Conservation (phyloP, 2,888 invertebrate species). For the Micoletzkya japonica region DNA sequence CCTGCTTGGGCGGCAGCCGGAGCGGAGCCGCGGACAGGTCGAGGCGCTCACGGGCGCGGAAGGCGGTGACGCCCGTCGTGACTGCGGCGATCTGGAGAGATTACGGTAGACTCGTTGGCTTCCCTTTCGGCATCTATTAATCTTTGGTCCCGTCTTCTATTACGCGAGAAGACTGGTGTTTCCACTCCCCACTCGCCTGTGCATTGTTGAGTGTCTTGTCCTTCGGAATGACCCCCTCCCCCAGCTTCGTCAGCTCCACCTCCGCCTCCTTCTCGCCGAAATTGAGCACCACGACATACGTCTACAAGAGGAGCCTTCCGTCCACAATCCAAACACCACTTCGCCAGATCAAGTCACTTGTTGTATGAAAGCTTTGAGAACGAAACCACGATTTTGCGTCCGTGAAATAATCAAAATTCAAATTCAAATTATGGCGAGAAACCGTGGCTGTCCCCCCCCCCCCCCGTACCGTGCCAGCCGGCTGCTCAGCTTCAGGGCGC, state of each 20-base stretch:
- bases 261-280: constrained; percentile 36
- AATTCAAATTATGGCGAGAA: too few species aligned
- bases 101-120: background rate
- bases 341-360: too few species aligned
- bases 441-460: too few species aligned
- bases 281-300: constrained; percentile 39
- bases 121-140: background rate
- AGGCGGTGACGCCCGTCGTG: constrained; percentile 38
- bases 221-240: constrained; percentile 34
- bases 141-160: background rate
- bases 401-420: too few species aligned
- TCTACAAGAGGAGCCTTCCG: constrained; percentile 20
- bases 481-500: constrained; percentile 29
- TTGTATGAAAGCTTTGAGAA: too few species aligned
- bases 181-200: constrained; percentile 32
- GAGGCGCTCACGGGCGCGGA: constrained; percentile 33
- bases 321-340: too few species aligned
- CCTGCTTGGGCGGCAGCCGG: constrained; percentile 41
- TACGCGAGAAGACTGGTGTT: background rate
- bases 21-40: constrained; percentile 32
- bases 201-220: constrained; percentile 32
- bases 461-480: constrained; percentile 33
- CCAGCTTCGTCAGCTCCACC: constrained; percentile 29
- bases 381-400: too few species aligned
- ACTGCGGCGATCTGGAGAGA: constrained; percentile 37